Base-by-base conservation (phyloP, 2,888 invertebrate species). In the Drosophila neutralis region DNA sequence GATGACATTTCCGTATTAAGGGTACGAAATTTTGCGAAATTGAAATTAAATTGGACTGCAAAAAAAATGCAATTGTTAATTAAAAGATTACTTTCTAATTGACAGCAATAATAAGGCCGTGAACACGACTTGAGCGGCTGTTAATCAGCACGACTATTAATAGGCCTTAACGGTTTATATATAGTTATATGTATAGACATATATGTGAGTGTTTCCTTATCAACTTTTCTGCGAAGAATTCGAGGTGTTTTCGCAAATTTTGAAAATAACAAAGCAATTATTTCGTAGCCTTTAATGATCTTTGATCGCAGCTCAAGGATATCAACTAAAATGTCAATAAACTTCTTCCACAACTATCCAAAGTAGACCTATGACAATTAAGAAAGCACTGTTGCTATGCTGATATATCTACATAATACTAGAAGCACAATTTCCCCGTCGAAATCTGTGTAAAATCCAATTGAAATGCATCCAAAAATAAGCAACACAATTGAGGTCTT, bases 61-160 rank as follows among this genome's bases (percentile, higher is more conserved):
- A 21, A 48, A 48, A 60, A 45, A 68, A 49, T 76, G 63, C 68
- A 80, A 21, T 35, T 36, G 57, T 58, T 76, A 71, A 80, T 78
- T 80, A 81, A 78, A 78, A 68, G 82, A 81, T 81, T 78, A 72
- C 82, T 78, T 81, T 78, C 82, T 77, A 81, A 77, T 78, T 81
- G 73, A 65, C 36, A 76, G 24, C n/a, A 56, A 61, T 49, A 48
- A 57, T 61, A 57, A 68, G 54, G 49, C 64, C 38, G 75, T 68
- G 79, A 61, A 54, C 78, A 78, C 78, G 78, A 69, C 82, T 78
- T 78, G 73, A 78, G 78, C 63, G 82, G 73, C 73, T 78, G 78
- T 81, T 78, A 81, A 78, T 78, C 78, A 78, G 73, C 56, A 56
- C 5, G 58, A 68, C 82, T 78, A 78, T 80, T 77, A 77, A 78